These are phyloP conservation scores for Spinibarbus caldwelli DNA, from an alignment of 2,797 vertebrate genomes.

Conservation along the genomic window DNA sequence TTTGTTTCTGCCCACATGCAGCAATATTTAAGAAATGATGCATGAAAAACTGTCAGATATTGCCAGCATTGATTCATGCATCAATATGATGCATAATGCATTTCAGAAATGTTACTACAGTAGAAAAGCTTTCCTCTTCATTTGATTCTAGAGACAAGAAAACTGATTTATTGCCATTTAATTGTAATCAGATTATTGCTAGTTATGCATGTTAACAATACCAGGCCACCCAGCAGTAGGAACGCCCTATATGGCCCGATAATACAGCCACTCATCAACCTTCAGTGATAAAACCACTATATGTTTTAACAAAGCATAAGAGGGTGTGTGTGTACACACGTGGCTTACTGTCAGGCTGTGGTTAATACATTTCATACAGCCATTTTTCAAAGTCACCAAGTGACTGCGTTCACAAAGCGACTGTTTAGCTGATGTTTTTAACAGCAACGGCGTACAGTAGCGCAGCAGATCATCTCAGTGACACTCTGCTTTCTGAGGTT, in stretches of 20 bases:
- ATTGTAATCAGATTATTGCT: not conserved
- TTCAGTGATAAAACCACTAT: not conserved
- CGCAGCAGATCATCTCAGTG: slow-evolving; percentile 35
- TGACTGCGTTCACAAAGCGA: not conserved
- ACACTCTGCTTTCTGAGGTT: slow-evolving; percentile 20
- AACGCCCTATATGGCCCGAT: not conserved
- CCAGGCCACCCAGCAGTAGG: not conserved
- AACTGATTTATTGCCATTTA: not conserved
- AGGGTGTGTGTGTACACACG: slow-evolving; percentile 13
- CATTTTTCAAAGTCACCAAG: not conserved
- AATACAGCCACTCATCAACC: not conserved
- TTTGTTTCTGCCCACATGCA: slow-evolving; percentile 4
- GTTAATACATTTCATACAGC: not conserved
- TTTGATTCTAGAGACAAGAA: not conserved
- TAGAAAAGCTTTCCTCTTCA: not conserved
- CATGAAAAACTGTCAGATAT: not conserved
- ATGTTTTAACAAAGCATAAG: not conserved
- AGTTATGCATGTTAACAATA: not conserved
- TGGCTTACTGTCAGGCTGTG: not conserved
- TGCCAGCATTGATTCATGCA: not conserved
- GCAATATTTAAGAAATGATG: not conserved
- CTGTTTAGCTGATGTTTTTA: slow-evolving; percentile 51
- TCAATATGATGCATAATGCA: not conserved
- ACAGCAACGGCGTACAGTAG: not conserved
- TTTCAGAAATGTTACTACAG: not conserved